Percentiles rank a stretch among this genome's conserved stretches.
Conservation (phyloP, 2,797 vertebrate genomes). For the Onychomys arenicola region DNA sequence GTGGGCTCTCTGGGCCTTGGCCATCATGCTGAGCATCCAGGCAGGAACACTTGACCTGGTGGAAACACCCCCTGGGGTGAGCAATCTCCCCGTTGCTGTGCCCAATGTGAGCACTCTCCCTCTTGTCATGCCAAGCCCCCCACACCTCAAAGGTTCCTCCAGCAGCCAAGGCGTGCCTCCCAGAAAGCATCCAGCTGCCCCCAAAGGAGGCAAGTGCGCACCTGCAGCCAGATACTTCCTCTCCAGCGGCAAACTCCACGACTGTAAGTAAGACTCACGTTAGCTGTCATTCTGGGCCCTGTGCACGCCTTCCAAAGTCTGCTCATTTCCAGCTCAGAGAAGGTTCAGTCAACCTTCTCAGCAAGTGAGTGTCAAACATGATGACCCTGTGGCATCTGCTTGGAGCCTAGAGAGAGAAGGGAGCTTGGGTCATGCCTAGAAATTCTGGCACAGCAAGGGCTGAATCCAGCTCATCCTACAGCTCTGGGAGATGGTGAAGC, state of each 20-base stretch:
- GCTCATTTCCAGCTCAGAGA: background rate
- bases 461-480: background rate
- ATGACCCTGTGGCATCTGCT: background rate
- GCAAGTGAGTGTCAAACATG: background rate
- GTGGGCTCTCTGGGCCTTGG: conserved; percentile 57
- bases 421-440: too few species aligned
- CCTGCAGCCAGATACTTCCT: background rate
- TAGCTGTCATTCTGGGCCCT: too few species aligned
- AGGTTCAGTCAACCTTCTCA: background rate
- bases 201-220: background rate
- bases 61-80: accelerated
- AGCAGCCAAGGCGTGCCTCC: background rate
- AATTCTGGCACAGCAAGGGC: background rate
- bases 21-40: background rate
- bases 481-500: background rate
- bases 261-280: conserved; percentile 61
- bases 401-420: background rate
- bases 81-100: accelerated
- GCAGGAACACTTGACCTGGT: background rate
- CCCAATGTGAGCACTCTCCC: accelerated
- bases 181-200: accelerated
- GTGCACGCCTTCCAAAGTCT: background rate
- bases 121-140: accelerated
- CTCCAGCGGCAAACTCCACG: background rate
- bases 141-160: accelerated